phyloP scores from a whole-genome alignment of 2,888 invertebrate species.

The Andrena bicolor region DNA sequence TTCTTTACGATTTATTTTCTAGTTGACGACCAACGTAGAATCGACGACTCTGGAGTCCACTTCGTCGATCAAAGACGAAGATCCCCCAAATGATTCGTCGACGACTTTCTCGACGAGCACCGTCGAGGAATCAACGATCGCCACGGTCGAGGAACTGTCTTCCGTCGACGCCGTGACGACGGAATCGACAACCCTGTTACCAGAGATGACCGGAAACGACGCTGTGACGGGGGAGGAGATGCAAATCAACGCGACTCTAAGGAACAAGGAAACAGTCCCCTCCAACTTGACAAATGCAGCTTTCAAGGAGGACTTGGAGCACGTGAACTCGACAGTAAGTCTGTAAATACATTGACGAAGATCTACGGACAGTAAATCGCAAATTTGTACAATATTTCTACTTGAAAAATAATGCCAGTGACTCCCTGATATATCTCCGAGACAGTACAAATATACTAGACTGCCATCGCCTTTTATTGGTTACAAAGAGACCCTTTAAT shows the following conservation, averaged over 20 bases:
- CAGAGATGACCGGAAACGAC: slow-evolving; percentile 53
- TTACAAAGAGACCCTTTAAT: too few species aligned
- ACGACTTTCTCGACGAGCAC: slow-evolving; percentile 48
- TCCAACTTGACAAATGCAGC: slow-evolving; percentile 31
- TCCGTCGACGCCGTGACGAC: slow-evolving; percentile 51
- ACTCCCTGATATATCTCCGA: too few species aligned
- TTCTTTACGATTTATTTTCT: background rate
- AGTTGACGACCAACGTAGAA: slow-evolving; percentile 59
- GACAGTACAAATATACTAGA: too few species aligned
- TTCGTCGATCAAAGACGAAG: slow-evolving; percentile 41
- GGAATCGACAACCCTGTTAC: slow-evolving; percentile 64
- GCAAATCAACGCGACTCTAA: slow-evolving; percentile 49
- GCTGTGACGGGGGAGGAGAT: slow-evolving; percentile 23
- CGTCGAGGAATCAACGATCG: slow-evolving; percentile 48
- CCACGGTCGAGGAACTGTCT: slow-evolving; percentile 48
- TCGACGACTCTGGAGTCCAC: slow-evolving; percentile 58
- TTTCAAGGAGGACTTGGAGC: slow-evolving; percentile 39
- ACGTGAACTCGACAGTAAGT: slow-evolving; percentile 48
- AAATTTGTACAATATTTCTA: too few species aligned
- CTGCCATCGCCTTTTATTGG: too few species aligned
- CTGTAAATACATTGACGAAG: slow-evolving; percentile 13
- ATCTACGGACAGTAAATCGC: too few species aligned
- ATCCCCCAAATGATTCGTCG: slow-evolving; percentile 41
- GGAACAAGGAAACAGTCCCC: slow-evolving; percentile 45
- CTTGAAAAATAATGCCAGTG: too few species aligned